Conservation (phyloP, 2,113 vertebrate species). For the Melanerpes aurifrons region DNA sequence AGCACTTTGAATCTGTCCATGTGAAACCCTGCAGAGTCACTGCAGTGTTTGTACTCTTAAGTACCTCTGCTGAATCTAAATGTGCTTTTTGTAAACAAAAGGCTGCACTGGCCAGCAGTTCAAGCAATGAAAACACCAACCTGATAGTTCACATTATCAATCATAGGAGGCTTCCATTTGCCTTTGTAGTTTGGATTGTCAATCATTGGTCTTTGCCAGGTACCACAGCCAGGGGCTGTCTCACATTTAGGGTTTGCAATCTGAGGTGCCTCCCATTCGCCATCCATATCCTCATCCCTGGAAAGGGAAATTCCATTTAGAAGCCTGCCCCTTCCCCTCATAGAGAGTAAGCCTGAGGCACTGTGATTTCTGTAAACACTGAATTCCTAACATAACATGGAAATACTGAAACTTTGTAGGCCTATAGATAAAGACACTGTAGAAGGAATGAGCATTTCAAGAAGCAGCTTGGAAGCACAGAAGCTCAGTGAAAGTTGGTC, state of each 20-base stretch:
- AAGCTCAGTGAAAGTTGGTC: not conserved
- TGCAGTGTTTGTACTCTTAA: not conserved
- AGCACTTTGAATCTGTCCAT: not conserved
- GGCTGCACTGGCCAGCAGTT: not conserved
- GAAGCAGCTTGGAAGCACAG: not conserved
- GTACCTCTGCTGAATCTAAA: not conserved
- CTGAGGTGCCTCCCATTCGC: conserved; percentile 98
- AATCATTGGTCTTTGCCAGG: conserved; percentile 91
- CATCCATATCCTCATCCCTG: conserved; percentile 99
- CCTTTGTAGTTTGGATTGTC: conserved; percentile 97
- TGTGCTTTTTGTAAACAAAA: not conserved
- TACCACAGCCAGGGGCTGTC: conserved; percentile 90
- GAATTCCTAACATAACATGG: not conserved
- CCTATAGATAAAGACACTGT: not conserved
- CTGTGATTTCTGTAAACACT: not conserved
- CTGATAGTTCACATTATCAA: conserved; percentile 98
- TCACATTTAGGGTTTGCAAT: conserved; percentile 93
- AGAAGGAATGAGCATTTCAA: not conserved
- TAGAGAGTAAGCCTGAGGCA: not conserved
- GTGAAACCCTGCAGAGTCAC: not conserved
- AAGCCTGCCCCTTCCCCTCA: not conserved
- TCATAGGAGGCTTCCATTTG: conserved; percentile 98
- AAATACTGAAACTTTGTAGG: not conserved
- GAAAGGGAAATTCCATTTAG: not conserved
- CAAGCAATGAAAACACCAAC: conserved; percentile 70